These are phyloP conservation scores for Diabrotica virgifera DNA, from an alignment of 1,140 invertebrate species.

Conservation along the genomic window DNA sequence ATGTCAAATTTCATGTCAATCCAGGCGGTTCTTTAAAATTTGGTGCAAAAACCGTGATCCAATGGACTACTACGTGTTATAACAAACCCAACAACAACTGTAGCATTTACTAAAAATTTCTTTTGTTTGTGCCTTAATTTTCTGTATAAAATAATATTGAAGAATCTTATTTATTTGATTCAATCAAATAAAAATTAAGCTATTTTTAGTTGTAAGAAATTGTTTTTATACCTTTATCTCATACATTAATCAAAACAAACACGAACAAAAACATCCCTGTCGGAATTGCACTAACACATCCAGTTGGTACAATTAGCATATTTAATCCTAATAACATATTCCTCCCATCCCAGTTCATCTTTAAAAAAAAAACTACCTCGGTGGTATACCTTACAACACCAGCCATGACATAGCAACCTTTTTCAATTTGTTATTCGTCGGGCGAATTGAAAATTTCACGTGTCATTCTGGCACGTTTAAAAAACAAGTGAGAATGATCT, in stretches of 20 bases:
- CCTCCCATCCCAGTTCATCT: constrained; percentile 11
- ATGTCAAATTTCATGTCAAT: no score
- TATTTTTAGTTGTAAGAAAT: background rate
- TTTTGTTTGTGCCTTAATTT: no score
- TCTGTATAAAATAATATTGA: no score
- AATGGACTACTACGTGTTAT: no score
- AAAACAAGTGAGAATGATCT: background rate
- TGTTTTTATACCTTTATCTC: background rate
- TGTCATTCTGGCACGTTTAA: background rate
- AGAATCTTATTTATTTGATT: background rate
- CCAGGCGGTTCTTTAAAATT: no score
- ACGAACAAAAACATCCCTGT: background rate
- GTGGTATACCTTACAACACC: constrained; percentile 9
- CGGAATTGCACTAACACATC: background rate
- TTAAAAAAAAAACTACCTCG: constrained; percentile 7
- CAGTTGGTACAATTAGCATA: background rate
- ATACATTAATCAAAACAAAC: background rate
- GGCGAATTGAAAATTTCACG: constrained; percentile 11
- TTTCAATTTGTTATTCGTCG: constrained; percentile 15
- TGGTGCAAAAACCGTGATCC: no score
- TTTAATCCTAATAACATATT: background rate
- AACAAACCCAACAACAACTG: no score
- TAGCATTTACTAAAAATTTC: no score
- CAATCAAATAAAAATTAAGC: constrained; percentile 3
- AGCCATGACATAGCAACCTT: constrained; percentile 11